phyloP scores from a whole-genome alignment of 2,888 invertebrate genomes.

The Spialia ferax region DNA sequence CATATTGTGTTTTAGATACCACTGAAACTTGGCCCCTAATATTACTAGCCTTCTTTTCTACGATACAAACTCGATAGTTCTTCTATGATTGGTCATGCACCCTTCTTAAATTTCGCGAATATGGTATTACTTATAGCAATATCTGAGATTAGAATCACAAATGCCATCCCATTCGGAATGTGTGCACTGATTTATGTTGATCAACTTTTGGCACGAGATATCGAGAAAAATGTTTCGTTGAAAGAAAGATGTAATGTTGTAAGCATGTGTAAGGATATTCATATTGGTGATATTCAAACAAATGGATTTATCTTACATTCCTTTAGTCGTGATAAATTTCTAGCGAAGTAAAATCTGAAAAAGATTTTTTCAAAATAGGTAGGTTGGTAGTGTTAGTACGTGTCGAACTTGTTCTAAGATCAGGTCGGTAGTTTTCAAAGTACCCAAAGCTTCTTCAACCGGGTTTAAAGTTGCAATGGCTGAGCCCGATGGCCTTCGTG shows the following conservation, averaged over 20 bases:
- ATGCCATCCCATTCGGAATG: slow-evolving; percentile 39
- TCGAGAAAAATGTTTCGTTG: slow-evolving; percentile 11
- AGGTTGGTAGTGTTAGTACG: too few relatives aligned
- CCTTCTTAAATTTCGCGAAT: slow-evolving; percentile 42
- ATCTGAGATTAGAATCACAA: slow-evolving; percentile 44
- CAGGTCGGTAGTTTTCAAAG: too few relatives aligned
- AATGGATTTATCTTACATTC: background rate
- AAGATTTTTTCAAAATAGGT: too few relatives aligned
- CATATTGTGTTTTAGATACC: slow-evolving; percentile 39
- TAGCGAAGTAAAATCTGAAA: too few relatives aligned
- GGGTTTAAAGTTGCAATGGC: too few relatives aligned
- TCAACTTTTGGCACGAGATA: slow-evolving; percentile 38
- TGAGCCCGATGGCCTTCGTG: too few relatives aligned
- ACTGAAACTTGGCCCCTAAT: slow-evolving; percentile 25
- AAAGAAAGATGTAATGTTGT: slow-evolving; percentile 6
- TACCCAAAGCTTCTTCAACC: too few relatives aligned
- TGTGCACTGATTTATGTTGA: slow-evolving; percentile 43
- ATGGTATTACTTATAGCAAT: slow-evolving; percentile 45
- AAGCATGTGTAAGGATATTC: too few relatives aligned
- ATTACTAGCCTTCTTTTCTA: background rate
- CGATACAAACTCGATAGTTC: background rate
- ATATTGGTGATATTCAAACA: background rate
- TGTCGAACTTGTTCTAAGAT: too few relatives aligned
- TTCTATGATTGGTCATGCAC: slow-evolving; percentile 38
- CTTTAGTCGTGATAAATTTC: too few relatives aligned